These are phyloP conservation scores for Ischnus inquisitorius DNA, from an alignment of 2,888 invertebrate genomes.

Conservation along the genomic window DNA sequence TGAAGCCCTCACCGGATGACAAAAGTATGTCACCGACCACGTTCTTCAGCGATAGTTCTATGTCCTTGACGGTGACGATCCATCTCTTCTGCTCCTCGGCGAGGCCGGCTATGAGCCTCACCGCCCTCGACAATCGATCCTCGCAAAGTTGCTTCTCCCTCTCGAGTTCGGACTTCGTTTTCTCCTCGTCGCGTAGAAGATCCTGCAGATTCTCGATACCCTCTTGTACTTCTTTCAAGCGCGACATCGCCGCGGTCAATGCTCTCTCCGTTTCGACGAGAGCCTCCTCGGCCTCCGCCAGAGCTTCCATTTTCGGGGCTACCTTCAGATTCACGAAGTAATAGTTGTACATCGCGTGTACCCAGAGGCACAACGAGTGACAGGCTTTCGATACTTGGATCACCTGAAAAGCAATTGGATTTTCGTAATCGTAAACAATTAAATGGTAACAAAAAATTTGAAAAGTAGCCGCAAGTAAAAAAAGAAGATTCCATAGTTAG, in stretches of 20 bases:
- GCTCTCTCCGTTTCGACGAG: constrained; percentile 89
- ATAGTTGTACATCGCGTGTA: constrained; percentile 97
- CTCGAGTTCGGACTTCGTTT: constrained; percentile 90
- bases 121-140: constrained; percentile 92
- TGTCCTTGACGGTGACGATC: constrained; percentile 89
- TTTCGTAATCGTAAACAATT: no score
- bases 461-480: no score
- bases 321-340: constrained; percentile 94
- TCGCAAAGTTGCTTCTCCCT: constrained; percentile 91
- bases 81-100: constrained; percentile 91
- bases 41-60: constrained; percentile 87
- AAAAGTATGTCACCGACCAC: constrained; percentile 91
- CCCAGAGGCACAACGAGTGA: constrained; percentile 94
- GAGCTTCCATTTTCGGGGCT: constrained; percentile 95
- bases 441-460: background rate
- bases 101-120: constrained; percentile 89
- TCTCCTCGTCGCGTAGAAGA: constrained; percentile 91
- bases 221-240: constrained; percentile 92
- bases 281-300: constrained; percentile 91
- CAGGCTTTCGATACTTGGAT: constrained; percentile 92
- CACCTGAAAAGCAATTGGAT: constrained; percentile 51
- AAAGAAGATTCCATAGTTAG: no score
- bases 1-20: constrained; percentile 86
- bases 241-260: constrained; percentile 91
- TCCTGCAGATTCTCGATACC: constrained; percentile 92